Conservation (phyloP, 2,113 vertebrate genomes). For the Gavia stellata region DNA sequence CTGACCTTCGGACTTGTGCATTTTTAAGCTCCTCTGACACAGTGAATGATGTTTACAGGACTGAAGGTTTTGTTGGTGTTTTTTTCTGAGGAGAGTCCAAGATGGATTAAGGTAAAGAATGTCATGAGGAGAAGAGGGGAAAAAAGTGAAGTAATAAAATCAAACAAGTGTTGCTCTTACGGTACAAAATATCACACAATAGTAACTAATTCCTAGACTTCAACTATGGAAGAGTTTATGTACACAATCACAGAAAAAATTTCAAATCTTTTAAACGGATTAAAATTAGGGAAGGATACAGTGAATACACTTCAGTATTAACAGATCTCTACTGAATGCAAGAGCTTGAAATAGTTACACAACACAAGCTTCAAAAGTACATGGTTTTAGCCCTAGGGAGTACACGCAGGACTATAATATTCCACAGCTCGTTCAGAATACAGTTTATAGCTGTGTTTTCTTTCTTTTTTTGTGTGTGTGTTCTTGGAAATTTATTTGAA, state of each 20-base stretch:
- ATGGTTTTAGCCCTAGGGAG: background rate
- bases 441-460: background rate
- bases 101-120: background rate
- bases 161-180: background rate
- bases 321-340: background rate
- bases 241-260: background rate
- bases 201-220: background rate
- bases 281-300: background rate
- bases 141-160: background rate
- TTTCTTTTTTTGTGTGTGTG: background rate
- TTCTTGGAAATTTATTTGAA: background rate
- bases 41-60: background rate
- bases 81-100: background rate
- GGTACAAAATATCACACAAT: background rate
- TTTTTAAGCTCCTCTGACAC: background rate
- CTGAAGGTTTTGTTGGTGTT: background rate
- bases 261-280: slow-evolving; percentile 9
- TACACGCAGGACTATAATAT: background rate
- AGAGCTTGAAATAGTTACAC: background rate
- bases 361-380: background rate
- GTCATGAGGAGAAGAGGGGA: background rate
- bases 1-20: background rate
- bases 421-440: background rate
- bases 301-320: background rate
- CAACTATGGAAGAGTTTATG: background rate